Percentiles rank a stretch among this genome's conserved stretches.
phyloP scores from a whole-genome alignment of 1,140 invertebrate species.

The Octopus sinensis region DNA sequence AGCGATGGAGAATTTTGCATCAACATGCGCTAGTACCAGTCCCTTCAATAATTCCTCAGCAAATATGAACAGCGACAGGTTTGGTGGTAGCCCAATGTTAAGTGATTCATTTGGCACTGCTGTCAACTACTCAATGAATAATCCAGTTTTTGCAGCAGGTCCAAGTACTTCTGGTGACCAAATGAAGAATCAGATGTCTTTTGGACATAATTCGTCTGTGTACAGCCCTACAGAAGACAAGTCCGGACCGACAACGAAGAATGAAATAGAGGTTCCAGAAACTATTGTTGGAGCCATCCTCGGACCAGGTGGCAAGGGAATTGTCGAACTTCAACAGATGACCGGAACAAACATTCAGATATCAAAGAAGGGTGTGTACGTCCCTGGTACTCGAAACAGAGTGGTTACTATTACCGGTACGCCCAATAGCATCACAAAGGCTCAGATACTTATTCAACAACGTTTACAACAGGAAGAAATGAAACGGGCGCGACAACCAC shows the following conservation, averaged over 20 bases:
- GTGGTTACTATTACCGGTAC: slow-evolving; percentile 93
- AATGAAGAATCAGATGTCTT: slow-evolving; percentile 70
- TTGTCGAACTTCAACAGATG: slow-evolving; percentile 94
- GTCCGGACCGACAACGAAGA: slow-evolving; percentile 70
- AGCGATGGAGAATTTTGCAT: slow-evolving; percentile 45
- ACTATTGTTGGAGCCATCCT: slow-evolving; percentile 93
- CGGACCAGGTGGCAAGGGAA: slow-evolving; percentile 88
- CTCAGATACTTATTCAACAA: slow-evolving; percentile 92
- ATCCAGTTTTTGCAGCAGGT: slow-evolving; percentile 35
- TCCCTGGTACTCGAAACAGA: slow-evolving; percentile 91
- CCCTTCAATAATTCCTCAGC: slow-evolving; percentile 51
- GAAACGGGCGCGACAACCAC: slow-evolving; percentile 70
- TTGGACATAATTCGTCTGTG: slow-evolving; percentile 70
- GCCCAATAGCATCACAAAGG: slow-evolving; percentile 79
- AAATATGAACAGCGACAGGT: slow-evolving; percentile 45
- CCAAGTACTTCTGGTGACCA: slow-evolving; percentile 34
- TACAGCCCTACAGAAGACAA: slow-evolving; percentile 52
- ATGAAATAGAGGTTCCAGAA: slow-evolving; percentile 84
- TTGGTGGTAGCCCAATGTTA: slow-evolving; percentile 49
- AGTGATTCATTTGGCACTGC: slow-evolving; percentile 47
- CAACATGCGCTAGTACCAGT: slow-evolving; percentile 45
- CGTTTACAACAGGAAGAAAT: slow-evolving; percentile 91
- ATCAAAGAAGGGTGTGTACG: slow-evolving; percentile 95
- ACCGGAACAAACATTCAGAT: slow-evolving; percentile 97
- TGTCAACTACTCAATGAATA: slow-evolving; percentile 34